These are phyloP conservation scores for Anarhynchus alexandrinus DNA, from an alignment of 2,113 vertebrate species.

Conservation along the genomic window DNA sequence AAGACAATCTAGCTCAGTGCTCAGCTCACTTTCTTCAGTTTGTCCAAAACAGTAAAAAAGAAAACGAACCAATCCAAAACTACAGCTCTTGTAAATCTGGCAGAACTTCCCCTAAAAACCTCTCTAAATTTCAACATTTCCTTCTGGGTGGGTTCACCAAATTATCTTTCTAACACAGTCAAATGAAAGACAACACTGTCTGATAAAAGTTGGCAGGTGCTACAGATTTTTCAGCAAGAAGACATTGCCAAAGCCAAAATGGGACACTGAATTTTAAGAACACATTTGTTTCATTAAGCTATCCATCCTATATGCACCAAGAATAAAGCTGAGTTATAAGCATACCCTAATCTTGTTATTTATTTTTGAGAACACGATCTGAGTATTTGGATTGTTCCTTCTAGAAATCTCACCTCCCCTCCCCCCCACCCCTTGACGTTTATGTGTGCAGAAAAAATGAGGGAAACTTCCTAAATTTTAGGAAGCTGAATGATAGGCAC, in stretches of 20 bases:
- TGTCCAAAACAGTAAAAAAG: background rate
- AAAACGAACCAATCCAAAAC: background rate
- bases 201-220: background rate
- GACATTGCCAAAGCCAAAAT: background rate
- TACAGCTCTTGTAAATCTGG: background rate
- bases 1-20: background rate
- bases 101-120: background rate
- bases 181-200: background rate
- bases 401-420: background rate
- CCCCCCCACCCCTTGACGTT: background rate
- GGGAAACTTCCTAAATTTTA: background rate
- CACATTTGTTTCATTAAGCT: background rate
- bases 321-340: background rate
- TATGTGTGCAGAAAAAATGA: background rate
- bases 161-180: background rate
- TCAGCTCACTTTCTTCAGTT: background rate
- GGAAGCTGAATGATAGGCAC: background rate
- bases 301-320: rapidly evolving
- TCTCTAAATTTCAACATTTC: background rate
- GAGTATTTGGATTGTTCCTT: background rate
- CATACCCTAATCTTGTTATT: background rate
- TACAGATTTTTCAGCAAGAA: background rate
- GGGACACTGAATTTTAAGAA: background rate
- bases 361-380: background rate
- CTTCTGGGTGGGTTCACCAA: background rate